Conservation (phyloP, 2,113 vertebrate genomes). For the Rafetus swinhoei region DNA sequence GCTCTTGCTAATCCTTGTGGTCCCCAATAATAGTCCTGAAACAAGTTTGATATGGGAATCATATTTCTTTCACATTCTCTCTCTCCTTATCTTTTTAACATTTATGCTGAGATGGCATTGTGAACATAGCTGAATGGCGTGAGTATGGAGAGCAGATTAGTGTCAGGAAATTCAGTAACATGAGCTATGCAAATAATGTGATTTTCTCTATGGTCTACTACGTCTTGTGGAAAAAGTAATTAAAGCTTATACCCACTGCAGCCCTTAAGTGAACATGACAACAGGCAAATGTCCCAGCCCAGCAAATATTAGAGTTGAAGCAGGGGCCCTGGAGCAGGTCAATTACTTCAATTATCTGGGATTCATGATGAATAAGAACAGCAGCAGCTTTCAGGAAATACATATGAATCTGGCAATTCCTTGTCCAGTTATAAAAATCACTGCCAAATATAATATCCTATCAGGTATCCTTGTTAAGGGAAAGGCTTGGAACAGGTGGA, state of each 20-base stretch:
- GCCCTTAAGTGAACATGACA: slow-evolving; percentile 38
- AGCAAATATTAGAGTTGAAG: slow-evolving; percentile 7
- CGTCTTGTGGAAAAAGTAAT: slow-evolving; percentile 51
- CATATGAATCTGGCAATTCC: neutral
- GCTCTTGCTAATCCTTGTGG: neutral
- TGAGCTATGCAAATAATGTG: neutral
- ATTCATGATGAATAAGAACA: slow-evolving; percentile 62
- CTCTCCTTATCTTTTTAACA: neutral
- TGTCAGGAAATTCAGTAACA: neutral
- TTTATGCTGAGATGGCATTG: neutral
- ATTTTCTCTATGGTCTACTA: slow-evolving; percentile 14
- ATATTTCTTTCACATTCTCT: neutral
- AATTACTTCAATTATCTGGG: slow-evolving; percentile 72
- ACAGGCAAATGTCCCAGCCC: slow-evolving; percentile 31
- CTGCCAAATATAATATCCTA: slow-evolving; percentile 45
- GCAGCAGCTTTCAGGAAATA: slow-evolving; percentile 61
- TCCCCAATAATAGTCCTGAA: neutral
- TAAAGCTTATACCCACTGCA: slow-evolving; percentile 29
- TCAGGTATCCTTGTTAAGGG: neutral
- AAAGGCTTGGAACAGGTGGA: slow-evolving; percentile 29
- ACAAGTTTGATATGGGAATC: neutral
- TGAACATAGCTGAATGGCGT: neutral
- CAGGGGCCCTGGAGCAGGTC: slow-evolving; percentile 44
- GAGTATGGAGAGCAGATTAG: neutral
- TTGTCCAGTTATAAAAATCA: slow-evolving; percentile 38